Conservation (phyloP, 37 sponge, comb jelly and placozoan species). For the Geodia barretti region DNA sequence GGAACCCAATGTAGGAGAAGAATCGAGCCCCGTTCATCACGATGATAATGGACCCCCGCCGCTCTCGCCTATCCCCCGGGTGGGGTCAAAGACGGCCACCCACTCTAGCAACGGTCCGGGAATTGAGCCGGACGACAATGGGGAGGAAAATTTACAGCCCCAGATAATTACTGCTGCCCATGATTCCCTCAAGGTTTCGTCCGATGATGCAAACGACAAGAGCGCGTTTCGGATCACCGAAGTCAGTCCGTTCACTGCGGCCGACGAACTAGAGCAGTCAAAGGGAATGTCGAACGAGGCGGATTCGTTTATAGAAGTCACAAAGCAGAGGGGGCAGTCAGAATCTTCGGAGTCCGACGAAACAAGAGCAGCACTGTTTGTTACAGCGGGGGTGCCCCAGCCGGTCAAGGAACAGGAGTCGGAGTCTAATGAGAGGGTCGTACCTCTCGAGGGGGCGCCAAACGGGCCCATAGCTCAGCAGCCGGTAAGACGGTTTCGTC, state of each 20-base stretch:
- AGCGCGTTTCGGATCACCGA: slow-evolving; percentile 64
- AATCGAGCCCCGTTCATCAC: no score
- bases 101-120: background rate
- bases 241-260: background rate
- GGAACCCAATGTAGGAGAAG: background rate
- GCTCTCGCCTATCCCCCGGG: background rate
- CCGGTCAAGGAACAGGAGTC: background rate
- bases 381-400: background rate
- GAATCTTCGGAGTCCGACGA: background rate
- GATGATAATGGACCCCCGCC: background rate
- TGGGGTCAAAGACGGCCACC: background rate
- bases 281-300: background rate
- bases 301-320: background rate
- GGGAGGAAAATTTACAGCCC: background rate
- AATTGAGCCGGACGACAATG: background rate
- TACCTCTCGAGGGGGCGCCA: background rate
- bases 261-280: background rate
- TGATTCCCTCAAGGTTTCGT: no score
- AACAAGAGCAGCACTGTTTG: background rate
- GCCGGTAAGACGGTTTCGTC: slow-evolving; percentile 23
- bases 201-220: slow-evolving; percentile 5
- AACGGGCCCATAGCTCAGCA: slow-evolving; percentile 21
- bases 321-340: background rate
- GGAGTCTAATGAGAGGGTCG: background rate
- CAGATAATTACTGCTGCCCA: no score